Evolutionary conservation across 2,113 vertebrate genomes (phyloP), one percentile per base, ranked within the genome.

Genomic region (Cynoglossus semilaevis): DNA sequence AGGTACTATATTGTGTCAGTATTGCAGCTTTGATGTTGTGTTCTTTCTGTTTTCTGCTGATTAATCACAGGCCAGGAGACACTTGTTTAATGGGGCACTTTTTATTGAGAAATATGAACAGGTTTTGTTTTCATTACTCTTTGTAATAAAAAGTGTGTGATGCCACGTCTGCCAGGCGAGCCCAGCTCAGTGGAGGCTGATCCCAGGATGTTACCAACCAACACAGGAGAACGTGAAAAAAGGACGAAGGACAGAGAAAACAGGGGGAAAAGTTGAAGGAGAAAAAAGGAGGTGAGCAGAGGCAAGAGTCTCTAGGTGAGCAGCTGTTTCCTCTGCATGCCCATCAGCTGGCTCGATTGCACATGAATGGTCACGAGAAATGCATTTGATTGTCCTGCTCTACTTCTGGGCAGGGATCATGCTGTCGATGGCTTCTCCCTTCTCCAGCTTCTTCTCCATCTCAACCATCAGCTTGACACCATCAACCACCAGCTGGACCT

Each of bases 381-480:
- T 77, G 74, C 18, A 56, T 16, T 52, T 49, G 54, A 56, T 72
- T 52, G 77, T 84, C 63, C 72, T 53, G 61, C 58, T 91, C 85
- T 92, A 97, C 88, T 98, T 98, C 91, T 98, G 96, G 35, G 95
- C 92, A 0, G 96, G 96, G 82, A 98, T 93, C 94, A 98, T 94
- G 93, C 92, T 85, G 57, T 97, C 95, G 1, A 98, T 92, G 75
- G 92, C 15, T 69, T 94, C 91, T 62, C 93, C 92, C 83, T 98
- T 97, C 81, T 98, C 96, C 85, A 98, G 91, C 73, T 93, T 94
- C 93, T 98, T 98, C 89, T 98, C 95, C 95, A 98, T 96, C 86
- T 98, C 95, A 29, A 98, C 80, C 95, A 97, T 95, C 42, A 97
- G 91, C 83, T 98, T 98, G 62, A 98, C 96, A 0, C 96, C 96